Conservation (phyloP, 2,888 invertebrate species). For the Atethmia centrago region DNA sequence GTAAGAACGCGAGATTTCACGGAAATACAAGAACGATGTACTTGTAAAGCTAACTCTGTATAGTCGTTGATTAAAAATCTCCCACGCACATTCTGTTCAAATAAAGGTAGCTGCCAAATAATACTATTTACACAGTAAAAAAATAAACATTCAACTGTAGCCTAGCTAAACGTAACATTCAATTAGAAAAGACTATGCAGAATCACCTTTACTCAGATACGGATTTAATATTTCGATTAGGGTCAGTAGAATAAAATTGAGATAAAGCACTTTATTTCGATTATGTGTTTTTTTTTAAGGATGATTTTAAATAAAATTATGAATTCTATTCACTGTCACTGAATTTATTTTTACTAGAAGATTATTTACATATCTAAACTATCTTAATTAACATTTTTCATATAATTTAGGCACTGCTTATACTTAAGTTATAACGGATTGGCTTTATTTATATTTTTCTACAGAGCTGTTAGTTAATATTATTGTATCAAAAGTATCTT, state of each 20-base stretch:
- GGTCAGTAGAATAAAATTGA: slow-evolving; percentile 21
- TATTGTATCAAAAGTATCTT: slow-evolving; percentile 32
- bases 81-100: slow-evolving; percentile 6
- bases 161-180: slow-evolving; percentile 24
- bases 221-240: slow-evolving; percentile 58
- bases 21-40: slow-evolving; percentile 21
- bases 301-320: slow-evolving; percentile 4
- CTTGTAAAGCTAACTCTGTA: slow-evolving; percentile 54
- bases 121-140: slow-evolving; percentile 53
- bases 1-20: slow-evolving; percentile 20
- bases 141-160: slow-evolving; percentile 27
- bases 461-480: not conserved
- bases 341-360: not conserved
- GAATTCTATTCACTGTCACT: not conserved
- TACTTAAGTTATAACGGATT: slow-evolving; percentile 14
- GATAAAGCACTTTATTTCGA: not conserved
- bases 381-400: slow-evolving; percentile 18
- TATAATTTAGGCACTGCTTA: slow-evolving; percentile 37
- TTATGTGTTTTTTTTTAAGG: not conserved
- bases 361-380: slow-evolving; percentile 31
- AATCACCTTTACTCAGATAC: slow-evolving; percentile 38
- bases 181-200: slow-evolving; percentile 43
- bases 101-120: slow-evolving; percentile 56
- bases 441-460: not conserved
- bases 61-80: slow-evolving; percentile 25